Percentiles rank a stretch among this genome's conserved stretches.
Conservation (phyloP, 2,797 vertebrate genomes). For the Cephalopachus bancanus region DNA sequence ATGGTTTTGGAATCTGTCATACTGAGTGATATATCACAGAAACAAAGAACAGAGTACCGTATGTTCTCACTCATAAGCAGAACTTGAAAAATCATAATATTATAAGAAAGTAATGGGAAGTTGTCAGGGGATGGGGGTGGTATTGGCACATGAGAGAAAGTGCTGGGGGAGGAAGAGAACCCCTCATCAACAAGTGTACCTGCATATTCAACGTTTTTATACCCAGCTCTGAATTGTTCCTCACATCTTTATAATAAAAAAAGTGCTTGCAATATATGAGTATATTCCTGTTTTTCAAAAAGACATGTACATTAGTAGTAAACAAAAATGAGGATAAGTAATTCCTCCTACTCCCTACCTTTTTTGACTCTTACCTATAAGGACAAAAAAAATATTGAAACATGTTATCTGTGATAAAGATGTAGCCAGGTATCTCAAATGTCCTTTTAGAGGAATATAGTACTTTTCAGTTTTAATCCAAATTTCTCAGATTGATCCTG, state of each 20-base stretch:
- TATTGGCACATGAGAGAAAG: no score
- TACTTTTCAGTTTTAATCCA: not conserved
- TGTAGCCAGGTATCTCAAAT: not conserved
- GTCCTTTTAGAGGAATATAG: not conserved
- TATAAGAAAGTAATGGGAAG: no score
- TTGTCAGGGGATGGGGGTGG: no score
- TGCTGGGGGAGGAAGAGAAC: no score
- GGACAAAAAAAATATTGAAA: not conserved
- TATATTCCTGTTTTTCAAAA: slow-evolving; percentile 39
- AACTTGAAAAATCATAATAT: no score
- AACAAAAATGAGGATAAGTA: slow-evolving; percentile 9
- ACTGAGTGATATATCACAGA: no score
- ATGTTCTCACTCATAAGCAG: no score
- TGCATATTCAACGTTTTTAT: no score
- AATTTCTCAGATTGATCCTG: not conserved
- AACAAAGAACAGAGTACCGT: no score
- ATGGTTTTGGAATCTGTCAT: no score
- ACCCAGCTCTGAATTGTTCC: no score
- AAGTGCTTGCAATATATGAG: not conserved
- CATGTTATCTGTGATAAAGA: not conserved
- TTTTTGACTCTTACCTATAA: not conserved
- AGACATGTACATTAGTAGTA: not conserved
- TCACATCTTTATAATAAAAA: not conserved
- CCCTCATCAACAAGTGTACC: no score
- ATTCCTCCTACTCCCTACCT: not conserved